A percentile compares a stretch with the other conserved stretches of the same genome.
phyloP scores from a whole-genome alignment of 2,888 invertebrate species.

The Xanthorhoe designata region DNA sequence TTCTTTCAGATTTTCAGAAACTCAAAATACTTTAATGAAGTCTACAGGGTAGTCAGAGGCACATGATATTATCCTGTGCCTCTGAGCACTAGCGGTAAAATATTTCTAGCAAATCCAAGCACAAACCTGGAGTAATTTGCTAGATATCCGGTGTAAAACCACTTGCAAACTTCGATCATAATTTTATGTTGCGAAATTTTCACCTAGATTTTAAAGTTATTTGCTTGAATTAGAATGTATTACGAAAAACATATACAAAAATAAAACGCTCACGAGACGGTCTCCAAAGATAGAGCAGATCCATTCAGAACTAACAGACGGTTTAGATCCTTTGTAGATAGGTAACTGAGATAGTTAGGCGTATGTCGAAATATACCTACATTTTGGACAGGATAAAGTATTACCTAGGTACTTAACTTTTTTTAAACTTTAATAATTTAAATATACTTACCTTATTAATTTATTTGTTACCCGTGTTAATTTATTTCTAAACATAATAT shows the following conservation, averaged over 20 bases:
- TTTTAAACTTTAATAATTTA: neutral
- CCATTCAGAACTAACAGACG: too few relatives aligned
- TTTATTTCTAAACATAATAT: too few relatives aligned
- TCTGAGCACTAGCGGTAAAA: neutral
- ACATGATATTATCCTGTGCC: too few relatives aligned
- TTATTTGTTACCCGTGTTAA: too few relatives aligned
- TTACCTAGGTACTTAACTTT: too few relatives aligned
- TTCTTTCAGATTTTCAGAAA: too few relatives aligned
- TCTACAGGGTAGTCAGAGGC: neutral
- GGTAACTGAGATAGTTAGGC: too few relatives aligned
- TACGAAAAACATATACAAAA: neutral
- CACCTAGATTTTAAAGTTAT: conserved; percentile 1
- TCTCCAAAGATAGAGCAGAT: too few relatives aligned
- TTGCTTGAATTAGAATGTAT: neutral
- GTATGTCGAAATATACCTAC: too few relatives aligned
- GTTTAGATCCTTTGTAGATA: too few relatives aligned
- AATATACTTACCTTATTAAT: too few relatives aligned
- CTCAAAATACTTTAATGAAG: neutral
- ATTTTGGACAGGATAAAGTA: neutral
- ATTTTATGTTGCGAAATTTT: conserved; percentile 26
- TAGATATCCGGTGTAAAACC: conserved; percentile 31
- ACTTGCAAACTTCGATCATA: conserved; percentile 21
- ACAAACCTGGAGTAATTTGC: conserved; percentile 10
- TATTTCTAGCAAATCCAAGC: neutral
- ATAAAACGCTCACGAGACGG: neutral